A percentile compares a stretch with the other conserved stretches of the same genome.
Conservation (phyloP, 2,888 invertebrate genomes). For the Diaphora mendica region DNA sequence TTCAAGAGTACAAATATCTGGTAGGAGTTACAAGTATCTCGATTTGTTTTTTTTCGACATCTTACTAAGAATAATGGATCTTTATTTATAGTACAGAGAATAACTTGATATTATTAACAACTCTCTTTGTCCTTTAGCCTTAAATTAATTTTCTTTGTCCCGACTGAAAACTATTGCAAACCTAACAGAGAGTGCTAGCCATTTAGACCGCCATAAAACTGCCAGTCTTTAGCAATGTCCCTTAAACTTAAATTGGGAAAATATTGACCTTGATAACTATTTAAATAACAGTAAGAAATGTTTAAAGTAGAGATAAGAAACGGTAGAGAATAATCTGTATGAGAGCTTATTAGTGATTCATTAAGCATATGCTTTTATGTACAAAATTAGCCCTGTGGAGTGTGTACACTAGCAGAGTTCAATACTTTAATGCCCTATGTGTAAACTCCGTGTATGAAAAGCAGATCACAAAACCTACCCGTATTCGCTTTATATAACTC, state of each 20-base stretch:
- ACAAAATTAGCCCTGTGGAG: conserved; percentile 25
- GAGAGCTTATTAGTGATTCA: background rate
- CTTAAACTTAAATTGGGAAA: background rate
- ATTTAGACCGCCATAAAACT: background rate
- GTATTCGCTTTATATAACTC: conserved; percentile 59
- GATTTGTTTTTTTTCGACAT: background rate
- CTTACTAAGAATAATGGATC: background rate
- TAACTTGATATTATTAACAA: background rate
- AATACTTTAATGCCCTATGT: conserved; percentile 58
- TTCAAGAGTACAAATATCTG: background rate
- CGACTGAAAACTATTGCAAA: no score
- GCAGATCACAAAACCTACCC: conserved; percentile 44
- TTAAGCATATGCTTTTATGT: conserved; percentile 24
- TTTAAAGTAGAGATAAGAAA: no score
- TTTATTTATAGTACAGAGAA: background rate
- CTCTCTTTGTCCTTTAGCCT: no score
- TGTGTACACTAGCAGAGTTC: conserved; percentile 46
- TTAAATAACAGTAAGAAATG: no score
- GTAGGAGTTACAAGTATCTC: background rate
- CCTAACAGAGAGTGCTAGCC: background rate
- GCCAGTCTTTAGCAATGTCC: no score
- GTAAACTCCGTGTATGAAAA: conserved; percentile 53
- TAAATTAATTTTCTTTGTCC: background rate
- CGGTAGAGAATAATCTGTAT: background rate
- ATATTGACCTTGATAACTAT: background rate